These are phyloP conservation scores for Ia io DNA, from an alignment of 2,113 vertebrate genomes.

Conservation along the genomic window DNA sequence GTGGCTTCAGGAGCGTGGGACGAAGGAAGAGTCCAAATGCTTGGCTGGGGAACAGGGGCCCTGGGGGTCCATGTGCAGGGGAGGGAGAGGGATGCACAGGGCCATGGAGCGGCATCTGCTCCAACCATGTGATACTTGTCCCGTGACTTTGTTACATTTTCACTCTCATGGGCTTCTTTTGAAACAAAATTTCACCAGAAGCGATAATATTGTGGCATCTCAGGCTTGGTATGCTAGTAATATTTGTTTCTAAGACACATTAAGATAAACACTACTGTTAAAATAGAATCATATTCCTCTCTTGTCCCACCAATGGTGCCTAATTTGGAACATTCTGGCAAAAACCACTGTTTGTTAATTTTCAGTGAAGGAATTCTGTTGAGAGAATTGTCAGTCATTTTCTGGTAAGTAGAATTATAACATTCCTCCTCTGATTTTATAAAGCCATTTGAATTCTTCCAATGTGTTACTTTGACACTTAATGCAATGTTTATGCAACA, in stretches of 20 bases:
- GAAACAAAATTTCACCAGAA: neutral
- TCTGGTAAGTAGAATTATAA: constrained; percentile 80
- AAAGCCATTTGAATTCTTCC: constrained; percentile 75
- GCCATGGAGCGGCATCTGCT: accelerated
- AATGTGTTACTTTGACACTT: constrained; percentile 73
- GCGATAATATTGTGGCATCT: neutral
- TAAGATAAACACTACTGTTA: neutral
- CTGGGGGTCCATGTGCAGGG: neutral
- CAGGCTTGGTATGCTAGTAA: neutral
- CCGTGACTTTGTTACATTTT: neutral
- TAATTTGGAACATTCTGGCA: constrained; percentile 49
- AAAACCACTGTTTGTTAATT: constrained; percentile 33
- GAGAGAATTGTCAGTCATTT: constrained; percentile 77
- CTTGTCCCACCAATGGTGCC: neutral
- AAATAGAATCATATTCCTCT: neutral
- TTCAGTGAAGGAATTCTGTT: constrained; percentile 77
- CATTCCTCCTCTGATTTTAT: constrained; percentile 75
- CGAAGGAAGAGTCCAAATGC: accelerated
- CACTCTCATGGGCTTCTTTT: neutral
- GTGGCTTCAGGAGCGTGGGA: neutral
- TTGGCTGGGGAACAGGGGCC: accelerated
- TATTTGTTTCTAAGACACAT: neutral
- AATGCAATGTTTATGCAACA: constrained; percentile 75
- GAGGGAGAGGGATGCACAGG: neutral
- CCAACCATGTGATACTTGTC: neutral